Evolutionary conservation across 2,113 vertebrate species (phyloP).

Genomic region (Sakesphorus luctuosus): DNA sequence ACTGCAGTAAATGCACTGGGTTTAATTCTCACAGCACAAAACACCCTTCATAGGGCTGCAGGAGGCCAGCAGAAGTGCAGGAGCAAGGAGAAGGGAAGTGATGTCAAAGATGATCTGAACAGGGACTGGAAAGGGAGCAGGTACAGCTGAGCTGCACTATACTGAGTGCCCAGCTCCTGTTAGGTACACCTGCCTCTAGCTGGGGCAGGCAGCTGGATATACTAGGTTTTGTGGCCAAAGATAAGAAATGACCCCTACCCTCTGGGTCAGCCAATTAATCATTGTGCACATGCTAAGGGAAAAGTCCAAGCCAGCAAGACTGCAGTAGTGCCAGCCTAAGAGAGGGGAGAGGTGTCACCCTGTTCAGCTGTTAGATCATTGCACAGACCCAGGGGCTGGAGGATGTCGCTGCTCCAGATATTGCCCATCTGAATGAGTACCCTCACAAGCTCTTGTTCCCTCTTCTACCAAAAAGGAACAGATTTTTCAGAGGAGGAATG

Average conservation of each 20-base stretch:
- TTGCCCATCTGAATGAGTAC: not conserved
- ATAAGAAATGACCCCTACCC: not conserved
- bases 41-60: not conserved
- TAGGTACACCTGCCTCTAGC: not conserved
- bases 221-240: not conserved
- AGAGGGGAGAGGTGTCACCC: not conserved
- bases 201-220: not conserved
- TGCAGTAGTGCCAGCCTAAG: not conserved
- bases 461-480: not conserved
- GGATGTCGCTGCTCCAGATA: not conserved
- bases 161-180: fast-evolving
- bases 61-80: not conserved
- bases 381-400: not conserved
- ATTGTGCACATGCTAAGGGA: not conserved
- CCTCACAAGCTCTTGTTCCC: not conserved
- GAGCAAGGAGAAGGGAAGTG: not conserved
- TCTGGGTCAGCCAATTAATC: not conserved
- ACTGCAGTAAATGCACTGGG: not conserved
- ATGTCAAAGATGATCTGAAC: not conserved
- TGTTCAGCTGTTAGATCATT: not conserved
- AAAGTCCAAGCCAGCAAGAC: not conserved
- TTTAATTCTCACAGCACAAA: not conserved
- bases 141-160: not conserved
- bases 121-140: not conserved
- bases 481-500: constrained; percentile 5